Conservation (phyloP, 2,113 vertebrate species). For the Ameiurus melas region DNA sequence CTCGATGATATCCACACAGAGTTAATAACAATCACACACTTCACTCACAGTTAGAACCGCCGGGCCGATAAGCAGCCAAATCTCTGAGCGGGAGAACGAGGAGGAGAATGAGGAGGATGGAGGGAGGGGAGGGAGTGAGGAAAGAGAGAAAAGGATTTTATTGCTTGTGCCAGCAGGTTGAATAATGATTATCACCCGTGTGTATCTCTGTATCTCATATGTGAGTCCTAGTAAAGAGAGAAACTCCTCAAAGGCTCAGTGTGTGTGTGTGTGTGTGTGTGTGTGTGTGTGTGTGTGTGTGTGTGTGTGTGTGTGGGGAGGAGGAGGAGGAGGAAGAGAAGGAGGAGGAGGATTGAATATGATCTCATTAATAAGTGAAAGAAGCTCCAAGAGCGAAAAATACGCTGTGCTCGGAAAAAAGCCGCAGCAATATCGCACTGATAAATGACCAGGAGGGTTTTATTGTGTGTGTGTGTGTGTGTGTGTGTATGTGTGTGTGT, state of each 20-base stretch:
- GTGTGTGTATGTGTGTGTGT: not conserved
- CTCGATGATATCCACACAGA: conserved; percentile 53
- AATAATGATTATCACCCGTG: conserved; percentile 72
- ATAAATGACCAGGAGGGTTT: conserved; percentile 44
- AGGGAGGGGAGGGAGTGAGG: conserved; percentile 32
- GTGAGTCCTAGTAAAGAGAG: conserved; percentile 45
- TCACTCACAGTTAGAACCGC: conserved; percentile 60
- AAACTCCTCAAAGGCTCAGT: conserved; percentile 50
- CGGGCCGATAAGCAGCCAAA: conserved; percentile 63
- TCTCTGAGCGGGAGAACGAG: conserved; percentile 47
- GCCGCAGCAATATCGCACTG: conserved; percentile 41
- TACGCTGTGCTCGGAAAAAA: conserved; percentile 29
- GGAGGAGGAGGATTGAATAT: conserved; percentile 47
- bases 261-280: conserved; percentile 18
- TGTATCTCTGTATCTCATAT: conserved; percentile 60
- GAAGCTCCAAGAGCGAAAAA: conserved; percentile 44
- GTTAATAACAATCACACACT: conserved; percentile 60
- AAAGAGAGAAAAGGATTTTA: conserved; percentile 60
- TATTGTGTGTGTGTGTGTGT: not conserved
- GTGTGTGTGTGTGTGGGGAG: conserved; percentile 42
- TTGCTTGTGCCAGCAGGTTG: conserved; percentile 76
- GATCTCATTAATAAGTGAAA: conserved; percentile 61
- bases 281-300: conserved; percentile 39
- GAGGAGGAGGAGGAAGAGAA: conserved; percentile 33
- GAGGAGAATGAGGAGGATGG: conserved; percentile 45